A percentile compares a stretch with the other conserved stretches of the same genome.
phyloP scores from a whole-genome alignment of 2,888 invertebrate genomes.

The Melanchra persicariae region DNA sequence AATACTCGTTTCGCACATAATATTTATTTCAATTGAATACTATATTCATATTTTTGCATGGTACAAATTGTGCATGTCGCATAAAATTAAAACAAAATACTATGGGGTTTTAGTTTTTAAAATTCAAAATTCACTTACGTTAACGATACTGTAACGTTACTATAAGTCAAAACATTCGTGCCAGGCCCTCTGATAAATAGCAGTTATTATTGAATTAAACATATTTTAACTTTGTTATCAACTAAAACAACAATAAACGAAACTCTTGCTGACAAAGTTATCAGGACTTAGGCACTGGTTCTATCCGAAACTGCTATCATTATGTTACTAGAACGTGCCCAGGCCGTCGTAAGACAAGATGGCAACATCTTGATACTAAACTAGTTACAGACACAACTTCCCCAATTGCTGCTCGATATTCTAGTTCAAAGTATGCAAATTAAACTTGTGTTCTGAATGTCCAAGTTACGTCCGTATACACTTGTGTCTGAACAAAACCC shows the following conservation, averaged over 20 bases:
- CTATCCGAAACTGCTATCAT: conserved; percentile 12
- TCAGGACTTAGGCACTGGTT: not conserved
- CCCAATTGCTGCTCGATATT: conserved; percentile 25
- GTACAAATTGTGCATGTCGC: too few species aligned
- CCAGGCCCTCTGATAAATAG: too few species aligned
- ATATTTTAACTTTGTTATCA: not conserved
- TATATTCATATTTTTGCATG: too few species aligned
- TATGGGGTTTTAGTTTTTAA: too few species aligned
- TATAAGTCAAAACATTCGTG: too few species aligned
- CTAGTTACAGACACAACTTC: conserved; percentile 36
- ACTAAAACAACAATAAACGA: conserved; percentile 13
- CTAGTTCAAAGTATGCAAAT: conserved; percentile 42
- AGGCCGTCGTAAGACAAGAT: conserved; percentile 4
- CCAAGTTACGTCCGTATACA: not conserved
- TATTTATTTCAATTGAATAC: too few species aligned
- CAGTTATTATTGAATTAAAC: not conserved
- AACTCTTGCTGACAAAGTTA: conserved; percentile 9
- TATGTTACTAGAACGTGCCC: conserved; percentile 14
- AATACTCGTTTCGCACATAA: too few species aligned
- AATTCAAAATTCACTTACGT: too few species aligned
- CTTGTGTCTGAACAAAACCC: conserved; percentile 2
- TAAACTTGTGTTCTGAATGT: conserved; percentile 34
- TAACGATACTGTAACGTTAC: too few species aligned
- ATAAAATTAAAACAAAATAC: too few species aligned
- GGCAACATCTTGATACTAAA: conserved; percentile 37